Conservation (phyloP, 2,888 invertebrate genomes). For the Volucella inflata region DNA sequence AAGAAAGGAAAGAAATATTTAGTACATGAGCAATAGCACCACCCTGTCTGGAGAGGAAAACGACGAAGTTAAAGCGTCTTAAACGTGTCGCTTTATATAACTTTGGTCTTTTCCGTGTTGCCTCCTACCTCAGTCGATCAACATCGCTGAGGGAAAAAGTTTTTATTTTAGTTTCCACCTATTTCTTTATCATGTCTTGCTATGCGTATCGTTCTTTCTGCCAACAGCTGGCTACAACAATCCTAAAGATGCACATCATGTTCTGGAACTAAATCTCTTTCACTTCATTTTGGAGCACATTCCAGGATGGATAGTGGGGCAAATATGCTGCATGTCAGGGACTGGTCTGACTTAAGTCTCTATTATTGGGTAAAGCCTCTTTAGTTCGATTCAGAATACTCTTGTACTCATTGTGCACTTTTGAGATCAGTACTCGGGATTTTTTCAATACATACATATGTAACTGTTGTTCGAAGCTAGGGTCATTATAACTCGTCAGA, state of each 20-base stretch:
- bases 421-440: no score
- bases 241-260: constrained; percentile 66
- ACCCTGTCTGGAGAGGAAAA: constrained; percentile 64
- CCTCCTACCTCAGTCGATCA: constrained; percentile 31
- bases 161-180: constrained; percentile 16
- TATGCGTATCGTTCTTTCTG: constrained; percentile 23
- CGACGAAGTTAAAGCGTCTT: constrained; percentile 52
- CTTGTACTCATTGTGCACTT: no score
- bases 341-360: no score
- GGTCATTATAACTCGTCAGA: no score
- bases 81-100: constrained; percentile 36
- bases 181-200: constrained; percentile 42
- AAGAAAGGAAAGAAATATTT: constrained; percentile 11
- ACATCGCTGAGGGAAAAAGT: constrained; percentile 19
- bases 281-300: constrained; percentile 63
- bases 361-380: no score
- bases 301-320: not conserved
- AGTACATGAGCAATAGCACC: constrained; percentile 36
- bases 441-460: no score
- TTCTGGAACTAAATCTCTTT: constrained; percentile 68
- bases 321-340: constrained; percentile 39
- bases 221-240: constrained; percentile 67
- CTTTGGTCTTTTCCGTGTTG: constrained; percentile 22
- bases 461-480: no score
- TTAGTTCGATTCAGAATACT: no score